Evolutionary conservation across 2,797 vertebrate genomes (phyloP).

Genomic region (Amphiprion clarkii): DNA sequence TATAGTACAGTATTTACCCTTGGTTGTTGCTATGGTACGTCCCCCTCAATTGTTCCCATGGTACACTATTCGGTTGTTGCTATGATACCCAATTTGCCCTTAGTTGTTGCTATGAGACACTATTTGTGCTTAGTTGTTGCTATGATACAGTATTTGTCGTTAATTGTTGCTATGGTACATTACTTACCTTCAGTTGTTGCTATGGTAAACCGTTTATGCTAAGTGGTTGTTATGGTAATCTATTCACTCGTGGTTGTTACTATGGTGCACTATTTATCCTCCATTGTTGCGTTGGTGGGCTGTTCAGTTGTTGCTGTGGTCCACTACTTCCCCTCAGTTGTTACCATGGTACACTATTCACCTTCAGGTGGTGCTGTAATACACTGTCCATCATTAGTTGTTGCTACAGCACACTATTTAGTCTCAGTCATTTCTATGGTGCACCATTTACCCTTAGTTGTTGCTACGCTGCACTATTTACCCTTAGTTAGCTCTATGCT

Average conservation of each 20-base stretch:
- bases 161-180: neutral
- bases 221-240: neutral
- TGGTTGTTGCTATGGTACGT: too few species aligned
- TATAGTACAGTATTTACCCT: too few species aligned
- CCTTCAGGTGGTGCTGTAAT: neutral
- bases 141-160: neutral
- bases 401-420: neutral
- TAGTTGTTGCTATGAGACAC: neutral
- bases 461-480: neutral
- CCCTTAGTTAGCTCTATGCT: neutral
- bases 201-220: conserved; percentile 5
- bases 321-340: conserved; percentile 4
- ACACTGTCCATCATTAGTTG: neutral
- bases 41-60: neutral
- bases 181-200: conserved; percentile 34
- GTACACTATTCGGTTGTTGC: neutral
- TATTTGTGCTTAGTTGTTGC: neutral
- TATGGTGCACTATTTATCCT: neutral
- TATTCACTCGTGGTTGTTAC: neutral
- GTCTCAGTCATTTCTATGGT: conserved; percentile 3
- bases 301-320: conserved; percentile 46
- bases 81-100: neutral
- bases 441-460: neutral
- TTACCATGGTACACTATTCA: neutral
- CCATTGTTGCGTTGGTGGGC: neutral